Conservation (phyloP, 2,888 invertebrate genomes). For the Cepaea hortensis region DNA sequence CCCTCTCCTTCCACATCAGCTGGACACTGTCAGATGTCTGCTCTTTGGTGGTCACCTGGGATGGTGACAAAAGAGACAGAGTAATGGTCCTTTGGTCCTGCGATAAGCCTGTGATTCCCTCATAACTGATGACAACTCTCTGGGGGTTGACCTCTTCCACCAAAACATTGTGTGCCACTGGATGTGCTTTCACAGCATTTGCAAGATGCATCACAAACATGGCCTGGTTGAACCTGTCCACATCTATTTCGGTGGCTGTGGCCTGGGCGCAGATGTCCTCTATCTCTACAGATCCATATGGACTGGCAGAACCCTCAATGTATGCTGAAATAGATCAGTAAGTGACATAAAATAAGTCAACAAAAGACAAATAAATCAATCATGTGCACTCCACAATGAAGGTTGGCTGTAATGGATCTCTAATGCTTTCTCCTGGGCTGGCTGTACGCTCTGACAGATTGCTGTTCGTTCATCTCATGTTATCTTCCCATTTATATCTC, state of each 20-base stretch:
- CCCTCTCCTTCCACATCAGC: conserved; percentile 65
- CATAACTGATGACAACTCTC: conserved; percentile 37
- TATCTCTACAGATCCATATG: conserved; percentile 60
- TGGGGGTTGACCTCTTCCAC: conserved; percentile 60
- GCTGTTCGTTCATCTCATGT: no score
- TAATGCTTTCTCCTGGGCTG: no score
- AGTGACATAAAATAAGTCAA: not conserved
- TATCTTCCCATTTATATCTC: no score
- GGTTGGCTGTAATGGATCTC: no score
- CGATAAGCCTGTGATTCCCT: conserved; percentile 51
- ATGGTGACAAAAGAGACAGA: conserved; percentile 57
- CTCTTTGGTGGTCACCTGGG: conserved; percentile 35
- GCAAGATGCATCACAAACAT: conserved; percentile 55
- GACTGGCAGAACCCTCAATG: conserved; percentile 59
- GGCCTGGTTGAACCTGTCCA: conserved; percentile 53
- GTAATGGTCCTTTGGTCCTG: conserved; percentile 52
- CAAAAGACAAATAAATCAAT: no score
- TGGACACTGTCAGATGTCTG: conserved; percentile 48
- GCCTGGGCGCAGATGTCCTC: conserved; percentile 55
- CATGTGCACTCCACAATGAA: no score
- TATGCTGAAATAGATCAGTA: conserved; percentile 49
- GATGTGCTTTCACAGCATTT: conserved; percentile 57
- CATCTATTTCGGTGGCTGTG: conserved; percentile 41
- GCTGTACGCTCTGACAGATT: no score
- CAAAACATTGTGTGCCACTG: conserved; percentile 62